phyloP scores from a whole-genome alignment of 1,140 invertebrate genomes.

The Tenebrio molitor region DNA sequence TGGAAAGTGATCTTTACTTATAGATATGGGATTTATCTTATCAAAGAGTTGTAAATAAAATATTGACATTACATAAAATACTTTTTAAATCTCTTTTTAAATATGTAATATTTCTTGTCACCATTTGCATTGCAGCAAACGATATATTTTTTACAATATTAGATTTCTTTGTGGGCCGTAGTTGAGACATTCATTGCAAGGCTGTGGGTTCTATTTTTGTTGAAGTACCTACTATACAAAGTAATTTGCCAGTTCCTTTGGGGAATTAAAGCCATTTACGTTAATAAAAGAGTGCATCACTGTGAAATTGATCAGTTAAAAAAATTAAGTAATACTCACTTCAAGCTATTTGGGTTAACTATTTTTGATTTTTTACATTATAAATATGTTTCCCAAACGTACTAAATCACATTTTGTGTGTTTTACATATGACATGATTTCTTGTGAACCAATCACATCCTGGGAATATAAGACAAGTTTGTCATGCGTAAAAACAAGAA shows the following conservation, averaged over 20 bases:
- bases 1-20: no score
- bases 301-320: background rate
- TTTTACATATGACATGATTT: conserved; percentile 30
- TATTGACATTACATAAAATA: no score
- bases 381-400: background rate
- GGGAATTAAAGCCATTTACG: conserved; percentile 22
- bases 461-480: background rate
- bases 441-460: background rate
- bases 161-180: no score
- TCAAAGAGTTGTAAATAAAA: no score
- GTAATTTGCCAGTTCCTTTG: conserved; percentile 23
- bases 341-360: background rate
- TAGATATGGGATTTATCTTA: no score
- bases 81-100: no score
- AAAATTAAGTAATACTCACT: background rate
- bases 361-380: no score
- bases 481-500: background rate
- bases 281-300: background rate
- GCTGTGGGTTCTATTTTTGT: conserved; percentile 18
- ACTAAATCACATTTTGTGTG: background rate
- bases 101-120: no score
- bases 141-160: no score
- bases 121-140: no score
- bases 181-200: no score
- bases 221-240: background rate